Conservation (phyloP, 1,140 invertebrate genomes). For the Phymorhynchus buccinoides region DNA sequence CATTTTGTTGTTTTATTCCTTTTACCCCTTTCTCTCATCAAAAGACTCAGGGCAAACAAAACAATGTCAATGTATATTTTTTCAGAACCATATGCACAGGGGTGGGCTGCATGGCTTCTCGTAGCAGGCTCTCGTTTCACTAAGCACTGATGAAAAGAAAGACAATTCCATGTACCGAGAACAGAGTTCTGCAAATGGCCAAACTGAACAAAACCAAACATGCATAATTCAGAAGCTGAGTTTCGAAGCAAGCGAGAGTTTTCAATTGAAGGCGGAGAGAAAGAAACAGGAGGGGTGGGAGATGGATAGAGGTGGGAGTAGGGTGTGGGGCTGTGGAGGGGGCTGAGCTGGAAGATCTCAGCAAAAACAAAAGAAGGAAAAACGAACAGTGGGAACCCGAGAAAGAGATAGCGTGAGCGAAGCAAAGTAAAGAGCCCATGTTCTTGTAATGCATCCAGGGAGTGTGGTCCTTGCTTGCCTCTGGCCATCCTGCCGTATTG, state of each 20-base stretch:
- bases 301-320: background rate
- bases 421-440: background rate
- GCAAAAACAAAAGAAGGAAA: background rate
- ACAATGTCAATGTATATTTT: constrained; percentile 21
- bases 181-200: background rate
- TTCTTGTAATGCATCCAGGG: background rate
- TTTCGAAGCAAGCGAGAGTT: background rate
- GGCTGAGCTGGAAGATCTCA: too few species aligned
- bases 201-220: background rate
- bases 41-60: constrained; percentile 24
- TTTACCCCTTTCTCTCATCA: background rate
- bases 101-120: background rate
- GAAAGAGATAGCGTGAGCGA: background rate
- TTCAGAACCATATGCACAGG: constrained; percentile 17
- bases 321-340: too few species aligned
- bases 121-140: background rate
- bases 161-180: background rate
- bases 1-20: background rate
- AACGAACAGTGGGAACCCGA: background rate
- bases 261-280: background rate
- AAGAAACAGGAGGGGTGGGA: background rate
- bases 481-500: background rate
- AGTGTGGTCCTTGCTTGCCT: background rate
- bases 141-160: background rate
- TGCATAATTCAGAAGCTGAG: constrained; percentile 1